phyloP scores from a whole-genome alignment of 1,140 invertebrate species.

The Drosophila saltans region DNA sequence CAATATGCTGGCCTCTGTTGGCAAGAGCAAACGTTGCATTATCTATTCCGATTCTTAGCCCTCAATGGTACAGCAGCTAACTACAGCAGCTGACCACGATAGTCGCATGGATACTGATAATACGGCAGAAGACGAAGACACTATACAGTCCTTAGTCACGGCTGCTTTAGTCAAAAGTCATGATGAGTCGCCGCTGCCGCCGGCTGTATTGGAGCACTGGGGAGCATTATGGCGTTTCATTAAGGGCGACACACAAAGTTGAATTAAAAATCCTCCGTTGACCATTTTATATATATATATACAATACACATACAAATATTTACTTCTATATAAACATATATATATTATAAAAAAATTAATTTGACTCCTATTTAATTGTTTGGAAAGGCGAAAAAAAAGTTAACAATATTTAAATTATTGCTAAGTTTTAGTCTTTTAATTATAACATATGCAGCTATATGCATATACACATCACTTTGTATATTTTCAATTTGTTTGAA shows the following conservation, averaged over 20 bases:
- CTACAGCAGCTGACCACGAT: conserved; percentile 34
- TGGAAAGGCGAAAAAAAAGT: conserved; percentile 3
- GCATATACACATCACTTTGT: not conserved
- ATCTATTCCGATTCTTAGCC: conserved; percentile 90
- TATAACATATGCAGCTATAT: not conserved
- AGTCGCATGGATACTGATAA: conserved; percentile 42
- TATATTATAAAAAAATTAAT: not conserved
- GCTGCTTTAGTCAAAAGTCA: conserved; percentile 10
- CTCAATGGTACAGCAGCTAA: conserved; percentile 24
- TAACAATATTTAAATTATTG: conserved; percentile 12
- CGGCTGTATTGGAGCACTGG: conserved; percentile 1
- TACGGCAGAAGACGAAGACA: conserved; percentile 21
- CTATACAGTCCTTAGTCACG: conserved; percentile 27
- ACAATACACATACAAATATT: not conserved
- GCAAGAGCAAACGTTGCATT: conserved; percentile 92
- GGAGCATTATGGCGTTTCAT: conserved; percentile 8
- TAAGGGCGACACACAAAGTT: conserved; percentile 13
- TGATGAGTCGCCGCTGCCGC: not conserved
- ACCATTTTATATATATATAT: conserved; percentile 6
- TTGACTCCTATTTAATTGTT: conserved; percentile 13
- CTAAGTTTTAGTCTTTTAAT: conserved; percentile 17
- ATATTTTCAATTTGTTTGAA: not conserved
- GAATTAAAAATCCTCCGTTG: conserved; percentile 19
- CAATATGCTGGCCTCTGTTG: conserved; percentile 93
- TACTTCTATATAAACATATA: too few relatives aligned